Evolutionary conservation across 2,888 invertebrate genomes (phyloP).

Genomic region (Apodemia zela): DNA sequence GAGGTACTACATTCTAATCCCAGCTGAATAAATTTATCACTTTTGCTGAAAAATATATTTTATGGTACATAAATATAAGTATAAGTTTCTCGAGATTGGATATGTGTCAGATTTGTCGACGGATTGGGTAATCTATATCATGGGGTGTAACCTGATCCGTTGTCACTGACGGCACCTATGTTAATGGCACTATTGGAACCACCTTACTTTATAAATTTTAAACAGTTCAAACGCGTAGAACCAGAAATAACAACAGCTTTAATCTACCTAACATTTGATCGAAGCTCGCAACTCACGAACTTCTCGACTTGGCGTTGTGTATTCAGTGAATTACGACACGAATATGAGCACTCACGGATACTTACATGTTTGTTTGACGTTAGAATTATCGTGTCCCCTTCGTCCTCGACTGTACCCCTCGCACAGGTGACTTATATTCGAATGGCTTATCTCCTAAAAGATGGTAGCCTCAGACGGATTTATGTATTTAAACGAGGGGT

Average conservation of each 20-base stretch:
- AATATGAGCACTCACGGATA: constrained; percentile 41
- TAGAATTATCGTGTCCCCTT: constrained; percentile 52
- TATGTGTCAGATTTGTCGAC: no score
- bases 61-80: no score
- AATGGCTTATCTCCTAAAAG: constrained; percentile 21
- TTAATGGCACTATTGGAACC: no score
- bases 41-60: no score
- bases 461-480: constrained; percentile 9
- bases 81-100: no score
- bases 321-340: constrained; percentile 58
- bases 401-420: constrained; percentile 25
- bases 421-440: constrained; percentile 24
- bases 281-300: constrained; percentile 34
- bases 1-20: no score
- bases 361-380: constrained; percentile 55
- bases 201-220: not conserved
- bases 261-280: not conserved
- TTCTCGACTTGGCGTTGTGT: constrained; percentile 45
- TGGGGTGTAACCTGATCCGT: no score
- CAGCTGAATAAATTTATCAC: no score
- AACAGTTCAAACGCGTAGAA: not conserved
- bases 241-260: not conserved
- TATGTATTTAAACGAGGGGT: constrained; percentile 11
- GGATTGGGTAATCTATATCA: no score
- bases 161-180: no score